A percentile compares a stretch with the other conserved stretches of the same genome.
phyloP scores from a whole-genome alignment of 2,797 vertebrate species.

The Poecilia wingei region DNA sequence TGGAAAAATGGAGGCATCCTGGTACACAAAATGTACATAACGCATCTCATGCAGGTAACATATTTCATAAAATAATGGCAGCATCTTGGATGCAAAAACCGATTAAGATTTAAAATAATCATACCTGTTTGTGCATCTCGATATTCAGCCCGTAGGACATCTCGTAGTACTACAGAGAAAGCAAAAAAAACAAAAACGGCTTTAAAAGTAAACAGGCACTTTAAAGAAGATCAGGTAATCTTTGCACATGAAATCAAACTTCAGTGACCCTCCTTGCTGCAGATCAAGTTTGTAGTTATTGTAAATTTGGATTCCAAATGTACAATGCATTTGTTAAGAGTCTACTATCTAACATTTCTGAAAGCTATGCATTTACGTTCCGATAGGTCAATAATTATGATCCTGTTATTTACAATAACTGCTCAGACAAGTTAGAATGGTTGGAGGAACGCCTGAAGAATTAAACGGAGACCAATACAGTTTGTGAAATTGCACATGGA shows the following conservation, averaged over 20 bases:
- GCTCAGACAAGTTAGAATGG: background rate
- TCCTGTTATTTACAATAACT: background rate
- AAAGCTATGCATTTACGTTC: background rate
- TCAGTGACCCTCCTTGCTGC: background rate
- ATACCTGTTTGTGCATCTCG: constrained; percentile 99
- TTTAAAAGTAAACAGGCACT: background rate
- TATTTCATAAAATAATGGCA: background rate
- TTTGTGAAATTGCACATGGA: background rate
- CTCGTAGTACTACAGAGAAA: constrained; percentile 90
- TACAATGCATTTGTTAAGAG: background rate
- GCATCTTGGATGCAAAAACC: background rate
- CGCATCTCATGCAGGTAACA: background rate
- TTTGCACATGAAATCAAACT: background rate
- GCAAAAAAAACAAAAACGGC: background rate
- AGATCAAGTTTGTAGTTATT: constrained; percentile 10
- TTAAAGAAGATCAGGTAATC: background rate
- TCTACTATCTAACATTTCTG: background rate
- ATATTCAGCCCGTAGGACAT: constrained; percentile 99
- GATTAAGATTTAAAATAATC: constrained; percentile 30
- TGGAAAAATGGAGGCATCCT: background rate
- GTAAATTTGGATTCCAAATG: background rate
- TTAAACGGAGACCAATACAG: background rate
- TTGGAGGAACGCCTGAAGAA: background rate
- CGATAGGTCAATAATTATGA: background rate
- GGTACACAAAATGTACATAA: background rate